Base-by-base conservation (phyloP, 1,140 invertebrate species). In the Brachionus paranguensis region DNA sequence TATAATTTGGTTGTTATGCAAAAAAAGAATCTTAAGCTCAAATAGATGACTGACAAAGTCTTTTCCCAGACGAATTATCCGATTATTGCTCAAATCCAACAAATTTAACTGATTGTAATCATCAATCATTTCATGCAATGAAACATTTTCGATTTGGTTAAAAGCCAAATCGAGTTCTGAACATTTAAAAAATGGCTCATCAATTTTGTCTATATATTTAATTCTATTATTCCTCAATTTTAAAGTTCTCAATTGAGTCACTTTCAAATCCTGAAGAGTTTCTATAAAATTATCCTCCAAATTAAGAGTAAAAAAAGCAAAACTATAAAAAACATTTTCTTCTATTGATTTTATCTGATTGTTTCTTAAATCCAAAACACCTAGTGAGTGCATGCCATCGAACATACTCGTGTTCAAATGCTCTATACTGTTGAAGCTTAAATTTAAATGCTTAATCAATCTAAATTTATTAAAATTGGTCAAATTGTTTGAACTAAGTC, bases 301-400 rank as follows among this genome's bases (percentile, higher is more conserved):
- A 68, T 68, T 68, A 6, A 68, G 33, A 27, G 10, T 14, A 41
- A n/a, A 33, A 68, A 68, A 74, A 24, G 70, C 37, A 47, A 74
- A 45, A 37, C 24, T 70, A 29, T 4, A 37, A 70, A 70, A 70
- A 41, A 37, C 41, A 12, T 33, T 12, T n/a, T 70, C 12, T 70
- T 70, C 65, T 33, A 70, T 70, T 70, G 37, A 41, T 70, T 37
- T 70, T 70, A 70, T 70, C 33, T 33, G 17, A 70, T 70, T 70
- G 5, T 70, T 33, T 5, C 37, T 41, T 37, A 70, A 33, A 37
- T 41, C 37, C 6, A 70, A 29, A 70, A 37, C 29, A 10, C 14
- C 27, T 14, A 70, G 33, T 70, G 27, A n/a, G 1, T 70, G 29
- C n/a, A 70, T n/a, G 17, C 37, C 37, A 14, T 70, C 14, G 7